Evolutionary conservation across 2,113 vertebrate genomes (phyloP).

Genomic region (Shinisaurus crocodilurus): DNA sequence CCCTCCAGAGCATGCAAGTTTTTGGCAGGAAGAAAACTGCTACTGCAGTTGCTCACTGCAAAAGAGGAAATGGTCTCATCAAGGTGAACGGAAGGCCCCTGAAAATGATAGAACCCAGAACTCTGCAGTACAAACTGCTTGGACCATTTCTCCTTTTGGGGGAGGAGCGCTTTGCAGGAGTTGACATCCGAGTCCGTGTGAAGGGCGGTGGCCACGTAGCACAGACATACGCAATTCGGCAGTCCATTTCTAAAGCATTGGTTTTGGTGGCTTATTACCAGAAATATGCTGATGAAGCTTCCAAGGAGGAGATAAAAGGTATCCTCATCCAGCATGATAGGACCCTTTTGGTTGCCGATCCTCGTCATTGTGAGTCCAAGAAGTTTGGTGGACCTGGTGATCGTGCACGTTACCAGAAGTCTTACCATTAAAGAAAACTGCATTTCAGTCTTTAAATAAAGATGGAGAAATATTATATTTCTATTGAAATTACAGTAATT

Average conservation of each 20-base stretch:
- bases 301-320: slow-evolving; percentile 99
- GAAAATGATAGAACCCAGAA: slow-evolving; percentile 97
- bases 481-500: too few species aligned
- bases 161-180: slow-evolving; percentile 96
- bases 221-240: slow-evolving; percentile 96
- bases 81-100: slow-evolving; percentile 98
- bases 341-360: slow-evolving; percentile 96
- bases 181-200: slow-evolving; percentile 97
- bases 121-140: slow-evolving; percentile 97
- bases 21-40: slow-evolving; percentile 99
- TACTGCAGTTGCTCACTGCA: slow-evolving; percentile 98
- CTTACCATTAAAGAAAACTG: slow-evolving; percentile 90
- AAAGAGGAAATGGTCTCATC: slow-evolving; percentile 96
- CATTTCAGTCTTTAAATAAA: slow-evolving; percentile 72
- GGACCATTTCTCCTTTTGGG: slow-evolving; percentile 95
- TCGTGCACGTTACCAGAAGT: slow-evolving; percentile 99
- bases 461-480: slow-evolving; percentile 5
- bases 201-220: slow-evolving; percentile 98
- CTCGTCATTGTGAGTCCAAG: slow-evolving; percentile 97
- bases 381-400: slow-evolving; percentile 99
- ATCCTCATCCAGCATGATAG: slow-evolving; percentile 98
- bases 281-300: slow-evolving; percentile 99
- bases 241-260: slow-evolving; percentile 97
- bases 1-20: too few species aligned
- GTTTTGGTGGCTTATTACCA: slow-evolving; percentile 99